phyloP scores from a whole-genome alignment of 35 echinoderm and acorn worm species.

The Eucidaris tribuloides region DNA sequence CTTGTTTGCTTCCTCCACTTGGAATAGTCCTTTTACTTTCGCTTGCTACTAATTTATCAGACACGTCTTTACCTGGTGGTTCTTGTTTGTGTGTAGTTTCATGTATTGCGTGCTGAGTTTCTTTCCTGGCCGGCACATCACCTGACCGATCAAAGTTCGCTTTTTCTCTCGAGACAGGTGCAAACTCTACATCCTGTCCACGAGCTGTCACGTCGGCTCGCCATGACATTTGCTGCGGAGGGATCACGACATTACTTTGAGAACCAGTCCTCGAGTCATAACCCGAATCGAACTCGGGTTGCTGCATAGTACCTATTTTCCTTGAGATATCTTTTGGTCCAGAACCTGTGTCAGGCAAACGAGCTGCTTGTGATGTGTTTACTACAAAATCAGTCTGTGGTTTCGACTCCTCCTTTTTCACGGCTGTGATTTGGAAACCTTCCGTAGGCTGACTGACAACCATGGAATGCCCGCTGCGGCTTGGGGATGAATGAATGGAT shows the following conservation, averaged over 20 bases:
- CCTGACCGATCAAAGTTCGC: background rate
- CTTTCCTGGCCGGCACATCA: too few relatives aligned
- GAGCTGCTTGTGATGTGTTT: too few relatives aligned
- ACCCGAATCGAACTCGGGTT: background rate
- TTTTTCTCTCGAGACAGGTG: background rate
- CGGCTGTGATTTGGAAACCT: constrained; percentile 2
- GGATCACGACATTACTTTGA: background rate
- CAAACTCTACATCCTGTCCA: background rate
- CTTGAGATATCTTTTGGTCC: background rate
- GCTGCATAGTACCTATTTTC: background rate
- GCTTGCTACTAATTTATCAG: too few relatives aligned
- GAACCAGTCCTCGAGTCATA: background rate
- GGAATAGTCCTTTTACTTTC: too few relatives aligned
- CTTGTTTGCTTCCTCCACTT: background rate
- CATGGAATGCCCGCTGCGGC: background rate
- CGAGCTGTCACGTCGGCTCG: background rate
- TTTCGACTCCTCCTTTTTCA: too few relatives aligned
- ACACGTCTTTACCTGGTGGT: background rate
- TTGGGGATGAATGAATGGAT: constrained; percentile 19
- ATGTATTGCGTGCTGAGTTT: background rate
- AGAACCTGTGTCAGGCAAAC: background rate
- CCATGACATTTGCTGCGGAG: background rate
- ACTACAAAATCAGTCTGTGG: too few relatives aligned
- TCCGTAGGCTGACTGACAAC: constrained; percentile 20
- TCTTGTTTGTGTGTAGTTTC: background rate